A percentile compares a stretch with the other conserved stretches of the same genome.
Evolutionary conservation across 1,140 invertebrate genomes (phyloP).

Genomic region (Drosophila yakuba): DNA sequence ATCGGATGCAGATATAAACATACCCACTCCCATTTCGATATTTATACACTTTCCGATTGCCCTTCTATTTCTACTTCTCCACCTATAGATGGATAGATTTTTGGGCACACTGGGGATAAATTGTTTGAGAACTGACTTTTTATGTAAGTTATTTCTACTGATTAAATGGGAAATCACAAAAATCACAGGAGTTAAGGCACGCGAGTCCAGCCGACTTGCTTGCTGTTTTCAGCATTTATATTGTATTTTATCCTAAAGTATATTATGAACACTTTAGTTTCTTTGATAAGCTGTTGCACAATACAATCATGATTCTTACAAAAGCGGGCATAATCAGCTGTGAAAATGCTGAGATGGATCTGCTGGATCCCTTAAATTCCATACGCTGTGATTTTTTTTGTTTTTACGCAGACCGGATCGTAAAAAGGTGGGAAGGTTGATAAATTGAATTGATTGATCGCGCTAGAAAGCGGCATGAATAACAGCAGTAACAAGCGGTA

Average conservation of each 20-base stretch:
- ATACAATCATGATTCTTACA: slow-evolving; percentile 42
- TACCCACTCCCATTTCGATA: slow-evolving; percentile 16
- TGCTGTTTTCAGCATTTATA: neutral
- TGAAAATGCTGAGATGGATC: slow-evolving; percentile 44
- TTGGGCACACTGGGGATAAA: neutral
- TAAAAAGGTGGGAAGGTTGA: slow-evolving; percentile 48
- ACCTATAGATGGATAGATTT: neutral
- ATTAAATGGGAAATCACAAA: neutral
- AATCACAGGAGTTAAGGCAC: neutral
- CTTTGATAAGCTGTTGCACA: slow-evolving; percentile 19
- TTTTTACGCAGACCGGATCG: slow-evolving; percentile 41
- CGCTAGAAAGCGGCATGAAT: slow-evolving; percentile 74
- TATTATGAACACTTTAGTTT: no score
- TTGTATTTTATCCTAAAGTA: neutral
- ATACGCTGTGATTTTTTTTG: slow-evolving; percentile 20
- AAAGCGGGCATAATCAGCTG: slow-evolving; percentile 57
- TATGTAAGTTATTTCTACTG: no score
- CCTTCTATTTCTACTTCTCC: neutral
- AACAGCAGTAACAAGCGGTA: slow-evolving; percentile 71
- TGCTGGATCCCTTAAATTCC: slow-evolving; percentile 11
- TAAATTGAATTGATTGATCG: slow-evolving; percentile 79
- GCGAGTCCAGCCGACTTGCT: no score
- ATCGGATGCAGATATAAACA: slow-evolving; percentile 75
- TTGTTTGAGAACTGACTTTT: neutral
- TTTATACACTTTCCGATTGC: slow-evolving; percentile 16